phyloP scores from a whole-genome alignment of 2,797 vertebrate species.

The Tolypeutes matacus region DNA sequence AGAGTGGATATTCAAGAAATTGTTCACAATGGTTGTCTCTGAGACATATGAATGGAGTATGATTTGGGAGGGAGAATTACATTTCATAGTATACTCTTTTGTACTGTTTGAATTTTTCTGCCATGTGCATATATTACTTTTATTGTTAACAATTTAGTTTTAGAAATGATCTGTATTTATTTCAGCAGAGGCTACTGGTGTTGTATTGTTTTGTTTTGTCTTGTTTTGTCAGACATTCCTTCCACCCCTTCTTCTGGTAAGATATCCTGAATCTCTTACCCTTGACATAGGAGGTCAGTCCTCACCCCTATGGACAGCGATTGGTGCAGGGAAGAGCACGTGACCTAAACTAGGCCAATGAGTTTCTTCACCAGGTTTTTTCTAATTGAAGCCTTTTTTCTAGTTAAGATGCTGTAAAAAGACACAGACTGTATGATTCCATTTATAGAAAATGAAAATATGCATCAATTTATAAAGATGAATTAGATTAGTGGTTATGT shows the following conservation, averaged over 20 bases:
- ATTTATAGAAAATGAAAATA: too few relatives aligned
- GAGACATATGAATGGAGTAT: background rate
- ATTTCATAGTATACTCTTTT: background rate
- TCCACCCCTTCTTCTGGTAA: background rate
- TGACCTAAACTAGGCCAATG: background rate
- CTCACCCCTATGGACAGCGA: background rate
- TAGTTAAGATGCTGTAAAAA: background rate
- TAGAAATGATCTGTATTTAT: background rate
- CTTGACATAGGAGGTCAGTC: background rate
- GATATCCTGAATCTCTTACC: background rate
- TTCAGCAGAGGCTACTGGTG: background rate
- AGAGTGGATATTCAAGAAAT: conserved; percentile 17
- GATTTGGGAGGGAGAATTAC: background rate
- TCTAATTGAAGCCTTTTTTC: background rate
- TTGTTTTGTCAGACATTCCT: background rate
- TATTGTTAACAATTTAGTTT: background rate
- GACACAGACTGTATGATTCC: too few relatives aligned
- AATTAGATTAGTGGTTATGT: too few relatives aligned
- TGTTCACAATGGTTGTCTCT: background rate
- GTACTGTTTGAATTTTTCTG: background rate
- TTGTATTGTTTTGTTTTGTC: background rate
- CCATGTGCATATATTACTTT: background rate
- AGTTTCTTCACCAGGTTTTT: background rate
- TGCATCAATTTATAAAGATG: too few relatives aligned
- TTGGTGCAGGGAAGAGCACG: background rate